Evolutionary conservation across 2,113 vertebrate species (phyloP).

Genomic region (Nothobranchius furzeri): DNA sequence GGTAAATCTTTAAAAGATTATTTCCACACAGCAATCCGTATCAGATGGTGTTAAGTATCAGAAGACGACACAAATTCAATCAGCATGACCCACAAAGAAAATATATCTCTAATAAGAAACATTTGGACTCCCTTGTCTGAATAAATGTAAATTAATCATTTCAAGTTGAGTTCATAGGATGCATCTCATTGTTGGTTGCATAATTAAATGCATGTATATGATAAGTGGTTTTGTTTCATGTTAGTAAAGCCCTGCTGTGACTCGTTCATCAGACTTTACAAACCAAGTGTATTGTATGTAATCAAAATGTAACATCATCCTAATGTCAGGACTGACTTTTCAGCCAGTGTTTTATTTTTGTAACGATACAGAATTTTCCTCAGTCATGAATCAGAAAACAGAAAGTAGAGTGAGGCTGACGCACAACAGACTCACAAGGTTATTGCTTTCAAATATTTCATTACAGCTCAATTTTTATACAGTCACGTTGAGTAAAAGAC

Average conservation of each 20-base stretch:
- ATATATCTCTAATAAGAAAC: slow-evolving; percentile 3
- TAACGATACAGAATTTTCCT: slow-evolving; percentile 15
- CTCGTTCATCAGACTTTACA: background rate
- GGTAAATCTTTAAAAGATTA: slow-evolving; percentile 30
- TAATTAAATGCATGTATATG: background rate
- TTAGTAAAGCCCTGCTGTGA: background rate
- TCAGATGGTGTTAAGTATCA: slow-evolving; percentile 24
- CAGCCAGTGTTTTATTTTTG: background rate
- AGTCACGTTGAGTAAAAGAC: background rate
- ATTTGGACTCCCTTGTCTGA: slow-evolving; percentile 6
- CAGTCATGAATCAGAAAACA: no score
- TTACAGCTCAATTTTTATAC: slow-evolving; percentile 5
- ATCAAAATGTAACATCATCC: slow-evolving; percentile 18
- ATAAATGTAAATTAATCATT: slow-evolving; percentile 12
- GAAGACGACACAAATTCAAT: slow-evolving; percentile 19
- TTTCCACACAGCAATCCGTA: slow-evolving; percentile 14
- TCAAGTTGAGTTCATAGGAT: slow-evolving; percentile 5
- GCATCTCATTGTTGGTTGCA: background rate
- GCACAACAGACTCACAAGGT: slow-evolving; percentile 10
- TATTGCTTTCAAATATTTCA: slow-evolving; percentile 39
- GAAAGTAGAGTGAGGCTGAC: slow-evolving; percentile 9
- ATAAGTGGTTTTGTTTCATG: background rate
- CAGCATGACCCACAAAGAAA: slow-evolving; percentile 19
- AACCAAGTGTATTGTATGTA: background rate
- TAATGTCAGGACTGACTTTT: slow-evolving; percentile 14